phyloP scores from a whole-genome alignment of 2,113 vertebrate genomes.

The Daubentonia madagascariensis region DNA sequence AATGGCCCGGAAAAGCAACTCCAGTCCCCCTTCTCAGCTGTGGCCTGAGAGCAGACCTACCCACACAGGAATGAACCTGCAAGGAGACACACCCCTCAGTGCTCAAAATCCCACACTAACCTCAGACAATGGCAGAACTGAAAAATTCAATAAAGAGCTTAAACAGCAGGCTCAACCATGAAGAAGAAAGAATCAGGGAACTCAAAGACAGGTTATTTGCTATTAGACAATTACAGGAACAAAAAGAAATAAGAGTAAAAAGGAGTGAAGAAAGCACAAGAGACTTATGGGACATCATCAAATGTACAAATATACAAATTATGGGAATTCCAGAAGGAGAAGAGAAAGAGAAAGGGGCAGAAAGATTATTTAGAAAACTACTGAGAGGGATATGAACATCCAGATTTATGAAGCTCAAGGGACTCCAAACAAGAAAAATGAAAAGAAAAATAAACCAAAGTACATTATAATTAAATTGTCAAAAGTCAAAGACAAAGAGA shows the following conservation, averaged over 20 bases:
- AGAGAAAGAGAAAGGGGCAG: neutral
- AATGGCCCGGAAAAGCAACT: neutral
- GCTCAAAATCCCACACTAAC: too few relatives aligned
- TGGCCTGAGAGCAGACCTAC: neutral
- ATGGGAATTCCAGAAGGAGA: neutral
- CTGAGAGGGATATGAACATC: neutral
- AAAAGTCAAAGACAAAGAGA: neutral
- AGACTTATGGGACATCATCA: neutral
- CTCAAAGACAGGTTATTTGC: neutral
- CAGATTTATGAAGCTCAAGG: neutral
- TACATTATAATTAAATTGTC: neutral
- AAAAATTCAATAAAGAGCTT: neutral
- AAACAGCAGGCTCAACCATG: neutral
- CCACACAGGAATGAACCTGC: neutral
- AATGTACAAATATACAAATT: neutral
- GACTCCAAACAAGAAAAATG: neutral
- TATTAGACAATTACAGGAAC: neutral
- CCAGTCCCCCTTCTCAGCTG: neutral
- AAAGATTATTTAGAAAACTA: neutral
- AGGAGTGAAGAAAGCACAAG: neutral
- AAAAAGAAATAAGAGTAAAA: neutral
- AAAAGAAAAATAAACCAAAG: neutral
- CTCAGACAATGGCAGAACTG: neutral
- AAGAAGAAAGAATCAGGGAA: neutral
- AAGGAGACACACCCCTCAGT: neutral